These are phyloP conservation scores for Watsonalla cultraria DNA, from an alignment of 2,888 invertebrate genomes.

Conservation along the genomic window DNA sequence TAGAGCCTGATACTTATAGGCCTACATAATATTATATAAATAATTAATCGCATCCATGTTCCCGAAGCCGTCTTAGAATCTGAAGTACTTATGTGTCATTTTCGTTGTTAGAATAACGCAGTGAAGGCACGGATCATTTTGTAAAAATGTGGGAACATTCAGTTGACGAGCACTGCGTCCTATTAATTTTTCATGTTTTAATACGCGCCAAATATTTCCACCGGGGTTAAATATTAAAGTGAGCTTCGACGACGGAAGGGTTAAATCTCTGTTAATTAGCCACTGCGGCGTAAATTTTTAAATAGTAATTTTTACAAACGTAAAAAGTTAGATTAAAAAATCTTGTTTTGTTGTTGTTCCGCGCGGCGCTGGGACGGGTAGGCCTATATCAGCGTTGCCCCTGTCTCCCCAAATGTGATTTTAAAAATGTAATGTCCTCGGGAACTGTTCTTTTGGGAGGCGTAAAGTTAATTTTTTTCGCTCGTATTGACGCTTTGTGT, in stretches of 20 bases:
- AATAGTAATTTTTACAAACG: constrained; percentile 79
- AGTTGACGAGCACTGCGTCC: constrained; percentile 37
- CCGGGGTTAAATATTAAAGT: constrained; percentile 70
- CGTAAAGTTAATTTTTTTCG: constrained; percentile 66
- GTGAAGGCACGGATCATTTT: no score
- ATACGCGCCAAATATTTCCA: constrained; percentile 78
- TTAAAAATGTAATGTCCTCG: constrained; percentile 71
- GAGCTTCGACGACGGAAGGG: constrained; percentile 75
- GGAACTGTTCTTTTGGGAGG: constrained; percentile 62
- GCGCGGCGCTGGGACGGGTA: constrained; percentile 49
- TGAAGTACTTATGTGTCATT: no score
- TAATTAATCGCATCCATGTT: no score
- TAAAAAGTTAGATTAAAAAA: constrained; percentile 78
- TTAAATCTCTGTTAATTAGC: constrained; percentile 78
- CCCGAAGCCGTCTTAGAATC: no score
- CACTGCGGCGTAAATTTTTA: constrained; percentile 72
- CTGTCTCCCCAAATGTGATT: constrained; percentile 57
- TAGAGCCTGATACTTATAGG: no score
- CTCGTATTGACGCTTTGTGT: constrained; percentile 61
- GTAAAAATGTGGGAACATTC: constrained; percentile 17
- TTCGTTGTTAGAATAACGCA: no score
- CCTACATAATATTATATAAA: no score
- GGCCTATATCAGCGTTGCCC: constrained; percentile 64
- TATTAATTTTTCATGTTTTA: constrained; percentile 77
- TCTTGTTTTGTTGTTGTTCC: constrained; percentile 56